phyloP scores from a whole-genome alignment of 2,113 vertebrate species.

The Chionis minor region DNA sequence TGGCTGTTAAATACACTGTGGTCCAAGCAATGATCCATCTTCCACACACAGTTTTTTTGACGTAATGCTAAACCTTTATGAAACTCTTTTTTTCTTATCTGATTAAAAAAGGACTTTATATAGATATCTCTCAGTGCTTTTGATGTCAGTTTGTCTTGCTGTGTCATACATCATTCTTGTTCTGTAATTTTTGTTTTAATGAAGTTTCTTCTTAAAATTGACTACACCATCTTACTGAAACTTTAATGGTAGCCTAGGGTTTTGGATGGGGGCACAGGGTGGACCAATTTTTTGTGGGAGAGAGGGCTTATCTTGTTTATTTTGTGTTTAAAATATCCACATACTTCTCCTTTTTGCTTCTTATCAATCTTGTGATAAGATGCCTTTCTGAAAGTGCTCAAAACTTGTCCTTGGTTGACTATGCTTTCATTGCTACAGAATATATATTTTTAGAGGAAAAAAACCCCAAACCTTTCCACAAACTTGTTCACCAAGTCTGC shows the following conservation, averaged over 20 bases:
- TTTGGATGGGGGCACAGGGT: no score
- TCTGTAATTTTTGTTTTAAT: background rate
- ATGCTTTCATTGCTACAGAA: background rate
- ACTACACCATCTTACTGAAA: background rate
- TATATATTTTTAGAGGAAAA: background rate
- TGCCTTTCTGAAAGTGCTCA: background rate
- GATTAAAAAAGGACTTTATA: background rate
- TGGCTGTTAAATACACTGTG: background rate
- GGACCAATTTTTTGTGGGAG: fast-evolving
- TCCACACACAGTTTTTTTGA: background rate
- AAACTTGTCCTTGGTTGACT: background rate
- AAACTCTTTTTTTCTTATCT: background rate
- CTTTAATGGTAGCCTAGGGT: fast-evolving
- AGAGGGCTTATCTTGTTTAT: fast-evolving
- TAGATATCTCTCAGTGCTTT: background rate
- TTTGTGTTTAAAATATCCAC: background rate
- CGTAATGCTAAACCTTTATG: background rate
- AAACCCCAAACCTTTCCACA: background rate
- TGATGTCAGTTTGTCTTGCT: background rate
- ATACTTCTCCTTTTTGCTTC: background rate
- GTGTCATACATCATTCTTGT: fast-evolving
- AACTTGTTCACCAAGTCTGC: background rate
- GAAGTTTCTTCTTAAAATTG: background rate
- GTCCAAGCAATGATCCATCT: background rate
- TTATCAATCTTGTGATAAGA: background rate